Conservation (phyloP, 2,797 vertebrate species). For the Anguilla obscura region DNA sequence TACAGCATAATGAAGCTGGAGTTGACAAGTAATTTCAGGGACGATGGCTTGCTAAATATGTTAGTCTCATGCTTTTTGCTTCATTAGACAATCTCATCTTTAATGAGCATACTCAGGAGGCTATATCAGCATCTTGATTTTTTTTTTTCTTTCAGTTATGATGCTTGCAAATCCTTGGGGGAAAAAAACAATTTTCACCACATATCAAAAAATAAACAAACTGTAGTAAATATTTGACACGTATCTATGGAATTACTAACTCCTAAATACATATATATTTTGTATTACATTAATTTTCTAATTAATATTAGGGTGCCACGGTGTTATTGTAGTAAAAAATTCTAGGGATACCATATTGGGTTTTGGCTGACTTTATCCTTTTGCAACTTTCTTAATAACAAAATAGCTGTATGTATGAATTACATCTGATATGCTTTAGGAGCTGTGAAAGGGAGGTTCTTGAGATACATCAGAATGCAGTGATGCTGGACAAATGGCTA, state of each 20-base stretch:
- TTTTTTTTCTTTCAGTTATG: too few relatives aligned
- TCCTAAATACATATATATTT: neutral
- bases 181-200: too few relatives aligned
- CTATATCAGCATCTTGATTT: neutral
- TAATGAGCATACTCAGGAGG: constrained; percentile 26
- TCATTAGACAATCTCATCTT: neutral
- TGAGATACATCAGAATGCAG: neutral
- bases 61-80: too few relatives aligned
- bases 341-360: neutral
- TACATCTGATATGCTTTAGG: neutral
- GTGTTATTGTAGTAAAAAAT: neutral
- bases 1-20: too few relatives aligned
- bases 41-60: too few relatives aligned
- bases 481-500: neutral
- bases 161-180: too few relatives aligned
- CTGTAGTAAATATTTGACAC: too few relatives aligned
- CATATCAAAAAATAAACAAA: too few relatives aligned
- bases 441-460: neutral
- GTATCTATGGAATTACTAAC: neutral
- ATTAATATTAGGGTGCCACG: neutral
- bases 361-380: too few relatives aligned
- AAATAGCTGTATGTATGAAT: too few relatives aligned
- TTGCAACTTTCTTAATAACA: too few relatives aligned
- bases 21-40: too few relatives aligned
- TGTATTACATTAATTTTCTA: neutral